Conservation (phyloP, 37 sponge, comb jelly and placozoan genomes). For the Beroe forskalii region DNA sequence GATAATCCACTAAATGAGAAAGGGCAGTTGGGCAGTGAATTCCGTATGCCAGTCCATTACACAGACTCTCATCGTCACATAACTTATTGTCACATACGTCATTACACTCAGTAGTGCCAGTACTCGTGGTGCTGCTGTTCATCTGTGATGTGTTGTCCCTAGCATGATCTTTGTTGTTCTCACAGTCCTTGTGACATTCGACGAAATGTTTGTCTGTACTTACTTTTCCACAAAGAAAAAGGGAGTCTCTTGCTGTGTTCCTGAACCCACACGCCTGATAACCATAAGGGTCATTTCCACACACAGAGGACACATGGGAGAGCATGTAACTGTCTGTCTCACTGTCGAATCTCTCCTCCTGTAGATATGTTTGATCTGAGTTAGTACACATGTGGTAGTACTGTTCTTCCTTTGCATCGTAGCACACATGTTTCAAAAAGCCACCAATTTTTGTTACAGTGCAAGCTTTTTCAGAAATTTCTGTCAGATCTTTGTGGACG, state of each 20-base stretch:
- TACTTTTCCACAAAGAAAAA: background rate
- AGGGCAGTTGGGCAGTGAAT: background rate
- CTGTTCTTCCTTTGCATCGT: background rate
- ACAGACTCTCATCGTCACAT: background rate
- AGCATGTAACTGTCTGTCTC: background rate
- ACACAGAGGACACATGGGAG: background rate
- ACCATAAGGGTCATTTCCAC: constrained; percentile 12
- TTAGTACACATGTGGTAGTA: background rate
- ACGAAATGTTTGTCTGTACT: background rate
- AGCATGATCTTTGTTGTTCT: background rate
- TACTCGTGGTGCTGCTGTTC: background rate
- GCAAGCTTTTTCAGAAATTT: background rate
- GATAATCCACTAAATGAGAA: too few relatives aligned
- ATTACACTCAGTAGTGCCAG: background rate
- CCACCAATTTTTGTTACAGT: background rate
- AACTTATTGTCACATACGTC: background rate
- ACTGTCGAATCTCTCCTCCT: background rate
- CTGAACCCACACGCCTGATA: background rate
- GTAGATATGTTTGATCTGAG: background rate
- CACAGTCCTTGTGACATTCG: background rate
- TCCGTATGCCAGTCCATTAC: background rate
- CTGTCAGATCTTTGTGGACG: too few relatives aligned
- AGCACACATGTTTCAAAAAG: too few relatives aligned
- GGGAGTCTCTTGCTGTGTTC: background rate
- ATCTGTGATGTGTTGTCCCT: too few relatives aligned